Evolutionary conservation across 2,113 vertebrate genomes (phyloP).

Genomic region (Erythrocercus mccallii): DNA sequence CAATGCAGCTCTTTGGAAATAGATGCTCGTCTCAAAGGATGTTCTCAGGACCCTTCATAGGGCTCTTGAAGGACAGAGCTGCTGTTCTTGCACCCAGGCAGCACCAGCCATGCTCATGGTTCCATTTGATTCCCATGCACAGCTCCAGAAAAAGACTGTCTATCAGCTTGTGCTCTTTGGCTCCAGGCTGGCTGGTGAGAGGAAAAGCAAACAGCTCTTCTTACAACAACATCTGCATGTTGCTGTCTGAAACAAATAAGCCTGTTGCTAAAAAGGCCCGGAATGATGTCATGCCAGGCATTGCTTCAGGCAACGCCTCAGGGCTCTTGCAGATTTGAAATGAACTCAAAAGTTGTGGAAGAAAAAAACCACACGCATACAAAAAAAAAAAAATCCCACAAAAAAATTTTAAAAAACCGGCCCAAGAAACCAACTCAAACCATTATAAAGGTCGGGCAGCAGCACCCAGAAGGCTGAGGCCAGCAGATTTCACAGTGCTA

Average conservation of each 20-base stretch:
- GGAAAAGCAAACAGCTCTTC: conserved; percentile 9
- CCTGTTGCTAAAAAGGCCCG: conserved; percentile 25
- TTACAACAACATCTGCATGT: conserved; percentile 41
- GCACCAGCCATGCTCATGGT: accelerated
- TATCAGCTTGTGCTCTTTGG: neutral
- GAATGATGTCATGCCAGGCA: conserved; percentile 17
- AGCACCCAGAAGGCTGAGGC: neutral
- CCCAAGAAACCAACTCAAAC: neutral
- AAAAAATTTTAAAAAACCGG: too few species aligned
- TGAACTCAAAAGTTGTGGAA: neutral
- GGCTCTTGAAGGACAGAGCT: neutral
- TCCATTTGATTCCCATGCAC: neutral
- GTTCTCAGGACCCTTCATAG: neutral
- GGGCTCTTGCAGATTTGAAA: neutral
- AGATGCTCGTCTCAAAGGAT: neutral
- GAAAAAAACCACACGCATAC: neutral
- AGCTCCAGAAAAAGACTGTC: neutral
- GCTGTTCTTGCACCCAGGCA: neutral
- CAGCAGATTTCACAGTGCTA: neutral
- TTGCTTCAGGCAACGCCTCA: neutral
- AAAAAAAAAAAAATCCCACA: neutral
- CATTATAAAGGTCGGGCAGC: neutral
- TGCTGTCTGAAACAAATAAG: conserved; percentile 32
- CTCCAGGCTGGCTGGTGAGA: neutral
- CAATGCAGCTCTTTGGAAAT: neutral